Evolutionary conservation across 2,797 vertebrate genomes (phyloP).

Genomic region (Enteromius argenteus): DNA sequence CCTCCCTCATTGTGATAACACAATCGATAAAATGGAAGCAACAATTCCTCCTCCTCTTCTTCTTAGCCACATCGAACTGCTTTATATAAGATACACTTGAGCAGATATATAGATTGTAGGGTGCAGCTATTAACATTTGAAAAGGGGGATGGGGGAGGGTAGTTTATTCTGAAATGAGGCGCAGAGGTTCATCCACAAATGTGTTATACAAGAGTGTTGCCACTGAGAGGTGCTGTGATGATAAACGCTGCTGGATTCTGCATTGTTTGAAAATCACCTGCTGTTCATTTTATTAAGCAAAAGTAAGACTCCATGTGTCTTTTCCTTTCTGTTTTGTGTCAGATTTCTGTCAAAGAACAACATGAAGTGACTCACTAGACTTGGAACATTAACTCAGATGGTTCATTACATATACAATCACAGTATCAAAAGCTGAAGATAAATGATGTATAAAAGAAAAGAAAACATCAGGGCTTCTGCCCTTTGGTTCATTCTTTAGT

Average conservation of each 20-base stretch:
- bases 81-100: constrained; percentile 14
- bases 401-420: neutral
- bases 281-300: neutral
- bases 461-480: neutral
- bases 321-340: neutral
- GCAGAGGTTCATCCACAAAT: neutral
- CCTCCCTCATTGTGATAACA: constrained; percentile 51
- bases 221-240: constrained; percentile 43
- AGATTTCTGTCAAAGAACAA: constrained; percentile 20
- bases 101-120: constrained; percentile 18
- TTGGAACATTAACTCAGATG: constrained; percentile 26
- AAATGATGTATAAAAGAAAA: neutral
- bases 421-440: constrained; percentile 8
- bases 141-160: neutral
- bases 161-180: neutral
- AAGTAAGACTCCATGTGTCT: constrained; percentile 6
- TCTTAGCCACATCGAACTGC: constrained; percentile 20
- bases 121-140: constrained; percentile 22
- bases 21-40: constrained; percentile 56
- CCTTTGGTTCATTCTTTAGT: neutral
- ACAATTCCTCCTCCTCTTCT: constrained; percentile 18
- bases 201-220: constrained; percentile 37
- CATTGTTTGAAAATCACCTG: constrained; percentile 4
- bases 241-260: constrained; percentile 21
- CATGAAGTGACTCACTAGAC: constrained; percentile 11